Evolutionary conservation across 1,140 invertebrate species (phyloP).

Genomic region (Meloidogyne floridensis): DNA sequence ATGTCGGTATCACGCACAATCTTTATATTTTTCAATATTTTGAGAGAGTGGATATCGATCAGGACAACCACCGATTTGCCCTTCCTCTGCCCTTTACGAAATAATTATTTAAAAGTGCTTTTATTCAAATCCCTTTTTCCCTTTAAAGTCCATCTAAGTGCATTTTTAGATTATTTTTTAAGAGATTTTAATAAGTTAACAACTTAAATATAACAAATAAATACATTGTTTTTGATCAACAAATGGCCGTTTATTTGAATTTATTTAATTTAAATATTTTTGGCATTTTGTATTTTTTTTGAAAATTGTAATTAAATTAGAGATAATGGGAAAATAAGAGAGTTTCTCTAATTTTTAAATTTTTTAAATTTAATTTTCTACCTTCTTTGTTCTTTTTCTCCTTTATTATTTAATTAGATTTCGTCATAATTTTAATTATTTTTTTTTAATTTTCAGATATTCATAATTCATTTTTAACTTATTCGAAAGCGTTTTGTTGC

Average conservation of each 20-base stretch:
- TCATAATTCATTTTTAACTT: not conserved
- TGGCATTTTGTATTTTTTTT: too few species aligned
- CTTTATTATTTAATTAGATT: too few species aligned
- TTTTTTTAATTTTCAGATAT: not conserved
- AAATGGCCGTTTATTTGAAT: too few species aligned
- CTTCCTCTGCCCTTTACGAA: constrained; percentile 8
- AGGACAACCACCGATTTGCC: not conserved
- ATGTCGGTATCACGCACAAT: not conserved
- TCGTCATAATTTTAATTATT: not conserved
- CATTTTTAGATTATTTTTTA: too few species aligned
- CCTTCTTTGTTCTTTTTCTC: not conserved
- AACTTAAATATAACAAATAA: too few species aligned
- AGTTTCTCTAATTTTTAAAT: not conserved
- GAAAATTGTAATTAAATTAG: too few species aligned
- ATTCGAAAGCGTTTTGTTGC: not conserved
- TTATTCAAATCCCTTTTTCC: not conserved
- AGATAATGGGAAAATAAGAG: too few species aligned
- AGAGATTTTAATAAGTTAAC: too few species aligned
- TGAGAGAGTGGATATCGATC: not conserved
- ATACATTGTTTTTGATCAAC: too few species aligned
- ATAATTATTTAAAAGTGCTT: not conserved
- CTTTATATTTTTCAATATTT: not conserved
- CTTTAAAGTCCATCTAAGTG: too few species aligned
- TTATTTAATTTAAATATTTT: too few species aligned
- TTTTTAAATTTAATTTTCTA: constrained; percentile 15